Evolutionary conservation across 2,888 invertebrate genomes (phyloP).

Genomic region (Schizaphis graminum): DNA sequence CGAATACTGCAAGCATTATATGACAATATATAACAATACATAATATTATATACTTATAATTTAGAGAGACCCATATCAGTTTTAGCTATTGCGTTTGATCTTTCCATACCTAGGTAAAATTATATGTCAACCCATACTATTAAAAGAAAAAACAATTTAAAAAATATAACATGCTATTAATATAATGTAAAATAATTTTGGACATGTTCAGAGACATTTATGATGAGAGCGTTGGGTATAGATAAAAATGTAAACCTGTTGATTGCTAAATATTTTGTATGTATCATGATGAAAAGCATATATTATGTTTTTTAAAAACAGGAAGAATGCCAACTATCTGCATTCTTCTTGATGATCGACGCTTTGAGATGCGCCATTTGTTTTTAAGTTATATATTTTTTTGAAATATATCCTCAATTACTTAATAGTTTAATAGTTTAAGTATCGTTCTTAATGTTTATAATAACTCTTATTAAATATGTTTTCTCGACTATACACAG

Average conservation of each 20-base stretch:
- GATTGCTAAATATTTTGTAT: neutral
- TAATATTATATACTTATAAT: neutral
- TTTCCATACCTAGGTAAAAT: neutral
- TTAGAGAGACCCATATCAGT: neutral
- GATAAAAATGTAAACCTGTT: neutral
- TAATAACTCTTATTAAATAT: neutral
- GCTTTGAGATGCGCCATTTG: neutral
- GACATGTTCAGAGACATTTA: neutral
- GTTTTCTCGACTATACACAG: neutral
- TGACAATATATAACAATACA: neutral
- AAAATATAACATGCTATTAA: neutral
- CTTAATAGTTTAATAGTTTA: neutral
- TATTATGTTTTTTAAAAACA: neutral
- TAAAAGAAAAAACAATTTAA: neutral
- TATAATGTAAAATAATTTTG: neutral
- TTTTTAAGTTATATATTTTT: neutral
- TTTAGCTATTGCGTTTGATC: neutral
- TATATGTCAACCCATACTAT: neutral
- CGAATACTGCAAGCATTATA: neutral
- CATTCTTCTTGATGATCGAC: neutral
- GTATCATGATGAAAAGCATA: neutral
- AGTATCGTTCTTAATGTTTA: neutral
- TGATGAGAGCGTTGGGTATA: neutral
- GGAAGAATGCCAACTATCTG: neutral
- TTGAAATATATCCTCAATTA: neutral